phyloP scores from a whole-genome alignment of 2,113 vertebrate species.

The Chrysemys picta region DNA sequence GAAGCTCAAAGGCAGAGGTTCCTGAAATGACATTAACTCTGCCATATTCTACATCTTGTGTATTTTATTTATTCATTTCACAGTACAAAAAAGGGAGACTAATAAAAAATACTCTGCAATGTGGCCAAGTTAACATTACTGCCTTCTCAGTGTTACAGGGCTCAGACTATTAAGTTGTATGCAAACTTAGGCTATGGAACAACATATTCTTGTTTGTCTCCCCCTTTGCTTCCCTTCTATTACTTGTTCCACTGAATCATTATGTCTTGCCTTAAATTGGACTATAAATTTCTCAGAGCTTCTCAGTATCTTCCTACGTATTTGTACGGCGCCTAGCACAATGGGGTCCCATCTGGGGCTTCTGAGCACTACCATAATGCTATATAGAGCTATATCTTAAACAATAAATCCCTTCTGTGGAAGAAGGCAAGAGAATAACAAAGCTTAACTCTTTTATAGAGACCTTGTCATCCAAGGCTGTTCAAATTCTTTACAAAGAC shows the following conservation, averaged over 20 bases:
- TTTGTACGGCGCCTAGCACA: not conserved
- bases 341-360: not conserved
- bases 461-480: not conserved
- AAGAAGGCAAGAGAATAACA: not conserved
- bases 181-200: not conserved
- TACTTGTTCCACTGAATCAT: not conserved
- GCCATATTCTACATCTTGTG: not conserved
- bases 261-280: not conserved
- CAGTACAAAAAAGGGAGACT: not conserved
- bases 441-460: not conserved
- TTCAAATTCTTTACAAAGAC: not conserved
- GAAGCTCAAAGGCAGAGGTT: not conserved
- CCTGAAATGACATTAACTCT: not conserved
- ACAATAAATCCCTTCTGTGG: not conserved
- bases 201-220: not conserved
- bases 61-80: not conserved
- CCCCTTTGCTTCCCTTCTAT: not conserved
- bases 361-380: not conserved
- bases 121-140: not conserved
- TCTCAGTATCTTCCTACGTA: not conserved
- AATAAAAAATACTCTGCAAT: constrained; percentile 1
- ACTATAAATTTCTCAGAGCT: not conserved
- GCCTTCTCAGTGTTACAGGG: too few species aligned
- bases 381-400: not conserved
- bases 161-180: not conserved